Evolutionary conservation across 2,113 vertebrate species (phyloP).

Genomic region (Girardinichthys multiradiatus): DNA sequence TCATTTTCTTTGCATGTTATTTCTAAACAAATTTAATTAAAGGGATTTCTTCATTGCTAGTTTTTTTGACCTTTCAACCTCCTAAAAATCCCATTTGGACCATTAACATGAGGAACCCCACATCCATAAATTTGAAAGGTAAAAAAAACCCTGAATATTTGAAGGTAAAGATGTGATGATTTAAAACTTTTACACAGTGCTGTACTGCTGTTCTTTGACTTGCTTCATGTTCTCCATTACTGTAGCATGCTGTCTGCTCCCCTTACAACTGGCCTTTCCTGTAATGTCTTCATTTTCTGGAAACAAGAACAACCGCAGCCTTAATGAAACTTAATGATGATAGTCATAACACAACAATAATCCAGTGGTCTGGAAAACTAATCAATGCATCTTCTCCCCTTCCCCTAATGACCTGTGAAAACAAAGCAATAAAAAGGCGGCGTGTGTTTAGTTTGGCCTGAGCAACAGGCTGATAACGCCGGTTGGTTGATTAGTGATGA

Average conservation of each 20-base stretch:
- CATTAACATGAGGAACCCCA: no score
- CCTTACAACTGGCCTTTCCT: constrained; percentile 36
- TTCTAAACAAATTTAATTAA: no score
- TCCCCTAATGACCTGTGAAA: constrained; percentile 80
- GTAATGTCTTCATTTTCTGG: constrained; percentile 68
- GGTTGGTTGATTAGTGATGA: constrained; percentile 71
- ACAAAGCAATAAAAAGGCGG: constrained; percentile 76
- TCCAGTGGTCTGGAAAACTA: constrained; percentile 75
- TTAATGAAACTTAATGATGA: constrained; percentile 80
- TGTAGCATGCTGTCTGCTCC: constrained; percentile 19
- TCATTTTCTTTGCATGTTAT: no score
- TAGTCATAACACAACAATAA: constrained; percentile 78
- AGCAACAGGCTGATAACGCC: constrained; percentile 77
- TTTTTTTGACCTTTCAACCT: no score
- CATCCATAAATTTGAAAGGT: no score
- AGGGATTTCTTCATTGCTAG: no score
- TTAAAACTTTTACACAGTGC: background rate
- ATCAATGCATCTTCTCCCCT: constrained; percentile 76
- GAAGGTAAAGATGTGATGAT: background rate
- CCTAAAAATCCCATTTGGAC: no score
- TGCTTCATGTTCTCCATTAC: constrained; percentile 23
- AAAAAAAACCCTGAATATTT: background rate
- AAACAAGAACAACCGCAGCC: constrained; percentile 69
- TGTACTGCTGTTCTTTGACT: constrained; percentile 7
- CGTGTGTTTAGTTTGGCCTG: constrained; percentile 83